Conservation (phyloP, 1,140 invertebrate genomes). For the Drosophila setifemur region DNA sequence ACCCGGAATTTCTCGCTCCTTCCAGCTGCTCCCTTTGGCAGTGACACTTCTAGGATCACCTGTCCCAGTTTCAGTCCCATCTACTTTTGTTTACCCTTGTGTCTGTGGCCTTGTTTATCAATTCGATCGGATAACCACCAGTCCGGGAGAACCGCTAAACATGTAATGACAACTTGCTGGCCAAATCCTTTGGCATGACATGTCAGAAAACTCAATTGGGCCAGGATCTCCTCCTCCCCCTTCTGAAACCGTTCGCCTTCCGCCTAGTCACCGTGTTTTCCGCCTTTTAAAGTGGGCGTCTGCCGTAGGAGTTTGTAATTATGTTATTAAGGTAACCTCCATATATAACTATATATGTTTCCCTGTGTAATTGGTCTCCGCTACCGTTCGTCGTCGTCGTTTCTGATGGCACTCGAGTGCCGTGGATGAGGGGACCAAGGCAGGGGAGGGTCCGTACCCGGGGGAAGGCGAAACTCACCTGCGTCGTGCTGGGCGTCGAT, state of each 20-base stretch:
- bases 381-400: conserved; percentile 60
- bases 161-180: conserved; percentile 65
- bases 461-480: conserved; percentile 67
- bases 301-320: conserved; percentile 69
- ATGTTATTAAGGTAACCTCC: conserved; percentile 70
- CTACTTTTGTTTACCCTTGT: conserved; percentile 43
- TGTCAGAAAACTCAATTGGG: conserved; percentile 51
- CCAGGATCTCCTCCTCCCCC: conserved; percentile 66
- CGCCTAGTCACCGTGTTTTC: conserved; percentile 74
- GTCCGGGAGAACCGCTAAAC: conserved; percentile 43
- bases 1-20: too few relatives aligned
- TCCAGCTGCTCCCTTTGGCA: conserved; percentile 39
- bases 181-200: conserved; percentile 69
- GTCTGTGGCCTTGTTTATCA: conserved; percentile 55
- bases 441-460: too few relatives aligned
- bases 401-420: conserved; percentile 33
- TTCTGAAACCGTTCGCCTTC: conserved; percentile 4
- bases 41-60: conserved; percentile 24
- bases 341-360: conserved; percentile 15
- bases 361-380: conserved; percentile 67
- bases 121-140: conserved; percentile 8
- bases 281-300: conserved; percentile 79
- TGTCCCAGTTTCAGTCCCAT: conserved; percentile 44
- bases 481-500: conserved; percentile 78
- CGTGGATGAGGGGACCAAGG: neutral